These are phyloP conservation scores for Drosophila neocordata DNA, from an alignment of 1,140 invertebrate species.

Conservation along the genomic window DNA sequence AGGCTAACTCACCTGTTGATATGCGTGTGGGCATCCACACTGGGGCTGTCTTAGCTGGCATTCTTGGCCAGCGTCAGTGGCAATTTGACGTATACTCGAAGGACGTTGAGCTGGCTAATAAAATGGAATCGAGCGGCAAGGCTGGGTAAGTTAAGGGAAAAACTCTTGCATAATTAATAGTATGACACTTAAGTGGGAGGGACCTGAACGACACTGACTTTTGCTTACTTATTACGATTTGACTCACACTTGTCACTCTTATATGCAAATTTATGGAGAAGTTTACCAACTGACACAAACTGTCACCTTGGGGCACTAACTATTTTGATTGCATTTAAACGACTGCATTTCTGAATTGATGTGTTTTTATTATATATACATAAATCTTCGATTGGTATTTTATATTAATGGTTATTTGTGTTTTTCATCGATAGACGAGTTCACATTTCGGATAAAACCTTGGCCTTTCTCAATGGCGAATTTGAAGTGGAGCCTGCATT, in stretches of 20 bases:
- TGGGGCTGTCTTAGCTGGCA: conserved; percentile 96
- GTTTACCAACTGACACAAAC: conserved; percentile 13
- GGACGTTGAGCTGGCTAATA: conserved; percentile 98
- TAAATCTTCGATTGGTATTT: neutral
- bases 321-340: neutral
- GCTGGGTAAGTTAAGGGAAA: conserved; percentile 90
- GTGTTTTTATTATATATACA: too few species aligned
- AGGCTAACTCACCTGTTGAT: conserved; percentile 97
- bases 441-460: conserved; percentile 96
- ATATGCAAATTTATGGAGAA: conserved; percentile 63
- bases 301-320: neutral
- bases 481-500: conserved; percentile 97
- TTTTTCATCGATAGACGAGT: conserved; percentile 87
- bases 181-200: conserved; percentile 9
- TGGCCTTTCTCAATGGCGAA: conserved; percentile 94
- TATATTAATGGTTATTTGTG: conserved; percentile 10
- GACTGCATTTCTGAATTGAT: neutral
- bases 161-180: conserved; percentile 12
- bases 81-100: conserved; percentile 99
- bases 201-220: conserved; percentile 14
- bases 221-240: conserved; percentile 47
- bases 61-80: conserved; percentile 98
- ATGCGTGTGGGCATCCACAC: conserved; percentile 99
- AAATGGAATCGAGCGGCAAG: conserved; percentile 98
- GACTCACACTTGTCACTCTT: conserved; percentile 44